Conservation (phyloP, 2,888 invertebrate genomes). For the Acleris sparsana region DNA sequence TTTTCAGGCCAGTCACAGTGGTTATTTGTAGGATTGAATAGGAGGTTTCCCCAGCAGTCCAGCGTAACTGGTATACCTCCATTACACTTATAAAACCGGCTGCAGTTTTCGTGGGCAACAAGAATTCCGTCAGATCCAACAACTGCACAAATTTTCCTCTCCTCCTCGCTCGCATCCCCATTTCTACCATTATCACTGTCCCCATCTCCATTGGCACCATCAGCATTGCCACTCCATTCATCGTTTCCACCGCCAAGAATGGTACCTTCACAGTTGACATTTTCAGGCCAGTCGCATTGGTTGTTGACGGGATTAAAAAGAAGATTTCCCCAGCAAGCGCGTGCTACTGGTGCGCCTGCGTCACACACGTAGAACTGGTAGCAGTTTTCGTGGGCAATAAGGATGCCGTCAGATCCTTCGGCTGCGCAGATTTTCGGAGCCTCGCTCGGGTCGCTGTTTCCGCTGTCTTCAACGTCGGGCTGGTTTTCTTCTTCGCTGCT, state of each 20-base stretch:
- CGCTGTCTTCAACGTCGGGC: slow-evolving; percentile 41
- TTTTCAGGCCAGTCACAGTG: slow-evolving; percentile 47
- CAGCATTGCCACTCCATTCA: slow-evolving; percentile 19
- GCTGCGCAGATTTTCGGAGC: slow-evolving; percentile 46
- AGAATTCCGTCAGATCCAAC: slow-evolving; percentile 45
- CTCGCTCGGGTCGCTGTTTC: slow-evolving; percentile 37
- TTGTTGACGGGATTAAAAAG: slow-evolving; percentile 47
- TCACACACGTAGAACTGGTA: slow-evolving; percentile 51
- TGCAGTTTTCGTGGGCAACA: slow-evolving; percentile 54
- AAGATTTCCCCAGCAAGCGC: slow-evolving; percentile 45
- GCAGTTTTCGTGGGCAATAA: slow-evolving; percentile 55
- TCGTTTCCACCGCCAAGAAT: slow-evolving; percentile 31
- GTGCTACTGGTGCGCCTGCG: slow-evolving; percentile 41
- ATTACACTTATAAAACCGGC: slow-evolving; percentile 51
- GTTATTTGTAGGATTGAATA: slow-evolving; percentile 46
- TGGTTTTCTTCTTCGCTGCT: slow-evolving; percentile 48
- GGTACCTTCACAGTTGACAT: slow-evolving; percentile 48
- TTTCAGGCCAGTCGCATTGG: slow-evolving; percentile 50
- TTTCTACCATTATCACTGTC: slow-evolving; percentile 39
- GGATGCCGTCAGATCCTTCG: slow-evolving; percentile 45
- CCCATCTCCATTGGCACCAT: slow-evolving; percentile 18
- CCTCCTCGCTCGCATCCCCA: slow-evolving; percentile 45
- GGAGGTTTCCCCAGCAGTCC: slow-evolving; percentile 41
- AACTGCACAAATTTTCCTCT: slow-evolving; percentile 49
- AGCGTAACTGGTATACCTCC: slow-evolving; percentile 44